These are phyloP conservation scores for Orthosia gothica DNA, from an alignment of 2,888 invertebrate species.

Conservation along the genomic window DNA sequence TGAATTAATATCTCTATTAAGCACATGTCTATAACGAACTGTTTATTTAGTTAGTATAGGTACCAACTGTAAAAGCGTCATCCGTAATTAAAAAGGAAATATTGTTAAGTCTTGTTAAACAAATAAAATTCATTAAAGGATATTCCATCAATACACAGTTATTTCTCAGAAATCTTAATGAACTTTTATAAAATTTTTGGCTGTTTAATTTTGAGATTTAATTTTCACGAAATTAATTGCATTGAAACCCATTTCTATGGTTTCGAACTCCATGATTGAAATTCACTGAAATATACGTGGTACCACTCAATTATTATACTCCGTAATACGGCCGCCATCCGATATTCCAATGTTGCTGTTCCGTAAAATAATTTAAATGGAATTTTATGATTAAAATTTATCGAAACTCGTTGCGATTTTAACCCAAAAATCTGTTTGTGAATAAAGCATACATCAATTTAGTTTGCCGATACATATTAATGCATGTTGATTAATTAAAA, in stretches of 20 bases:
- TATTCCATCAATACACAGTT: not conserved
- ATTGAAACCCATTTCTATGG: not conserved
- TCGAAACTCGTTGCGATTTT: not conserved
- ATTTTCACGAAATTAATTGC: no score
- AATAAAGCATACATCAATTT: constrained; percentile 1
- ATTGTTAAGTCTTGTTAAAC: no score
- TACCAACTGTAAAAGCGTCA: no score
- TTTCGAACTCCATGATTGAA: no score
- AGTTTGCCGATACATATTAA: not conserved
- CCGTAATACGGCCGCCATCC: not conserved
- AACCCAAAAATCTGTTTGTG: not conserved
- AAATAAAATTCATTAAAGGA: not conserved
- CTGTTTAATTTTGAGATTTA: not conserved
- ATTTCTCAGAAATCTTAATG: not conserved
- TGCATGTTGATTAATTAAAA: not conserved
- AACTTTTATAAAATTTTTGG: not conserved
- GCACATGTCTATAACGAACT: no score
- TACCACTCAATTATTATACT: constrained; percentile 1
- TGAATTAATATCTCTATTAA: not conserved
- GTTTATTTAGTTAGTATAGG: no score
- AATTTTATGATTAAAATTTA: constrained; percentile 12
- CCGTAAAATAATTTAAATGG: constrained; percentile 12
- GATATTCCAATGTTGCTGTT: constrained; percentile 19
- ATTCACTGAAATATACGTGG: constrained; percentile 3
- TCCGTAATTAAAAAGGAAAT: no score